Percentiles rank a stretch among this genome's conserved stretches.
These are phyloP conservation scores for Peucedramus taeniatus DNA, from an alignment of 2,113 vertebrate genomes.

Conservation along the genomic window DNA sequence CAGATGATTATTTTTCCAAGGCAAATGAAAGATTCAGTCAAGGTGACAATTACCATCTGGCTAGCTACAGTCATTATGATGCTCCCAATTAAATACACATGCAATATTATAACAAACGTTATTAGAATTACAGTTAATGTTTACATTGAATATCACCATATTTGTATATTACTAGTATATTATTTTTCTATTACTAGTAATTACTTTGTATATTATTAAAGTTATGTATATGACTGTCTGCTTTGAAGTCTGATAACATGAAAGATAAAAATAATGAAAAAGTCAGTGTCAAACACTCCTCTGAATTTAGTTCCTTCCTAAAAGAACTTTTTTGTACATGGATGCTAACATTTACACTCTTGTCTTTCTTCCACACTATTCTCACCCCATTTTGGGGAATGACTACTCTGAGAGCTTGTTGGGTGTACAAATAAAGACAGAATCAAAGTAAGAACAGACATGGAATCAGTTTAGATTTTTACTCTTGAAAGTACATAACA, in stretches of 20 bases:
- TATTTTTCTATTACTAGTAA: neutral
- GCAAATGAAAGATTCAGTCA: slow-evolving; percentile 41
- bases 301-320: neutral
- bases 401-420: neutral
- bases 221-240: neutral
- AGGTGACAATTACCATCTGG: slow-evolving; percentile 61
- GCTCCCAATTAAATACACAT: neutral
- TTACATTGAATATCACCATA: neutral
- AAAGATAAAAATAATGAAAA: neutral
- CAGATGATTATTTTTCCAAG: neutral
- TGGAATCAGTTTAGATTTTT: neutral
- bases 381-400: neutral
- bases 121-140: neutral
- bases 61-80: neutral
- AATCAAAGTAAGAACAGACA: neutral
- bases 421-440: neutral
- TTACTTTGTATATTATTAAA: neutral
- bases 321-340: neutral
- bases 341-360: neutral
- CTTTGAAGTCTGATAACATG: neutral
- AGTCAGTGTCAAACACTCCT: neutral
- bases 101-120: neutral
- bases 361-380: neutral
- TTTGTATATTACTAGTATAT: neutral
- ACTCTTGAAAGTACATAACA: neutral